Base-by-base conservation (phyloP, 2,797 vertebrate species). In the Enteromius argenteus region DNA sequence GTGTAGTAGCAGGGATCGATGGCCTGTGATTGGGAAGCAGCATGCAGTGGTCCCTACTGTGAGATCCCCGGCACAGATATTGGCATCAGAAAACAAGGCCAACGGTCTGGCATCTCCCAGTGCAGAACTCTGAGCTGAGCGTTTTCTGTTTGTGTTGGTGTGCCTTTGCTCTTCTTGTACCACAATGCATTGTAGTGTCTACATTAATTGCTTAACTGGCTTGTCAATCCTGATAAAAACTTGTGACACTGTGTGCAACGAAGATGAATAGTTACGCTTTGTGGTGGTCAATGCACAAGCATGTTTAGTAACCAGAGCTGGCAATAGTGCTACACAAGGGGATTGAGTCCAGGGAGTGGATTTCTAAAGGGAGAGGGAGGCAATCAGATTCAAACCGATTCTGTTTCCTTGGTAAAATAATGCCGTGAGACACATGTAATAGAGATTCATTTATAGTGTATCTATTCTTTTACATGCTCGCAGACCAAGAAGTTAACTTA, bases 1-100 rank as follows among this genome's bases (percentile, higher is more conserved):
- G 77, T 84, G 71, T 86, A 91, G 78, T 87, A 74, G 85, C 69
- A 84, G 69, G 85, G 88, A 92, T 93, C 89, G 14, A 92, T 93
- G 90, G 83, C 83, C 51, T 64, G 84, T 89, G 87, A 89, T 89
- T 51, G 85, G 58, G 27, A 79, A 64, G 51, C 62, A 77, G 66
- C 13, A 2, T 30, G 84, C 74, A 78, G 15, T 30, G 42, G 32
- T 73, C 72, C 68, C 86, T 77, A 81, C 32, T 37, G 17, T 46
- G 58, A 80, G 77, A 51, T 81, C 37, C 1, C 27, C 23, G 10
- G 27, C 53, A 64, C n/a, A 73, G 72, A 83, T 87, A 86, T 79
- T 73, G 80, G 78, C 74, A 73, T 86, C 49, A 81, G 83, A 85
- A 86, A 85, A 80, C 27, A 32, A 21, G 14, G 23, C 56, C 13